Conservation (phyloP, 2,113 vertebrate genomes). For the Takifugu flavidus region DNA sequence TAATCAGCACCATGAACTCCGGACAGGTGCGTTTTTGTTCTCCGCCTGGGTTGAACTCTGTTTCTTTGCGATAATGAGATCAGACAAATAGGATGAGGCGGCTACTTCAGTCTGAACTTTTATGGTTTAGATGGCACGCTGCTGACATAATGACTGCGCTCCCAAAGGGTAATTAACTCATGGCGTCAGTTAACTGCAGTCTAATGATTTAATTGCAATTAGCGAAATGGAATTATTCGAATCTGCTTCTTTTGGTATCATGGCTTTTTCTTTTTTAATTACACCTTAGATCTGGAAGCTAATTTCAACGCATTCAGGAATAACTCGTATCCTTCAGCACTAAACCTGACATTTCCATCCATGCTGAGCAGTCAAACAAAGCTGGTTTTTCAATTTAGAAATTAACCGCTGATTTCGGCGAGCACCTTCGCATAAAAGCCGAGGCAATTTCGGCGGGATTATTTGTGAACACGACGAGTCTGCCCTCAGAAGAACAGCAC, state of each 20-base stretch:
- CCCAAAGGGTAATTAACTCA: constrained; percentile 25
- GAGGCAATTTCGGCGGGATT: no score
- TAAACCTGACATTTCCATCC: no score
- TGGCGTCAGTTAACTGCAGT: constrained; percentile 31
- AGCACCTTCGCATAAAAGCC: no score
- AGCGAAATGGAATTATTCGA: constrained; percentile 12
- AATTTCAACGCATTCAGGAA: no score
- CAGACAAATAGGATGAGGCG: constrained; percentile 54
- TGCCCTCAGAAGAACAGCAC: no score
- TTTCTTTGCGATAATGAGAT: constrained; percentile 32
- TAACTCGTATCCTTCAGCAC: no score
- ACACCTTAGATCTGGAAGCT: not conserved
- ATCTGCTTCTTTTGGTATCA: constrained; percentile 10
- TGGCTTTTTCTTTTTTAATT: not conserved
- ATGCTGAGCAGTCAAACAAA: no score
- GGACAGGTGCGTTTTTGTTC: constrained; percentile 14
- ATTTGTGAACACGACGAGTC: no score
- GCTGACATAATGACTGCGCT: constrained; percentile 7
- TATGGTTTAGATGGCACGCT: constrained; percentile 19
- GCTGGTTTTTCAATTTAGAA: no score
- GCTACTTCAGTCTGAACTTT: constrained; percentile 21
- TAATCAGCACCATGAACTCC: constrained; percentile 8
- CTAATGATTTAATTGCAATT: constrained; percentile 16
- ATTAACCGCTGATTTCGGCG: no score
- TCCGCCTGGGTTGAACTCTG: constrained; percentile 37